Evolutionary conservation across 1,140 invertebrate species (phyloP).

Genomic region (Leptestheria dahalacensis): DNA sequence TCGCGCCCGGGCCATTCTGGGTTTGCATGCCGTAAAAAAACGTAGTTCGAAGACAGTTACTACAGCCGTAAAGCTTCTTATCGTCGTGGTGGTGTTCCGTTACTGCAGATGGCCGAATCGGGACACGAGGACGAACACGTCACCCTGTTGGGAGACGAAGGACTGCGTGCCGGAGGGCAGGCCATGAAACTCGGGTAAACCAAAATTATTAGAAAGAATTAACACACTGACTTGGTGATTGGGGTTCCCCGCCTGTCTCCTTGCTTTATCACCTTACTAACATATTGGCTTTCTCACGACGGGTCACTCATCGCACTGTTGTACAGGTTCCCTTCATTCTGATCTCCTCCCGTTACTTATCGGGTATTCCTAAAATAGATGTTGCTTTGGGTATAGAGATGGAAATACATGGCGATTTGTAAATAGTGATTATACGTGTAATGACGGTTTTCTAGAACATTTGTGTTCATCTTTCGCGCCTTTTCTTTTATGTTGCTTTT

Average conservation of each 20-base stretch:
- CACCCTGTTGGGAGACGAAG: conserved; percentile 84
- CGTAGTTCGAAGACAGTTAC: not conserved
- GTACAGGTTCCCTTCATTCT: not conserved
- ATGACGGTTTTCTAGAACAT: no score
- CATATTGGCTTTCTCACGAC: not conserved
- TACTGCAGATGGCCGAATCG: conserved; percentile 25
- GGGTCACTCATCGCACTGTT: not conserved
- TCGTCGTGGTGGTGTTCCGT: not conserved
- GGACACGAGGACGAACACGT: conserved; percentile 85
- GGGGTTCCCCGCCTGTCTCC: not conserved
- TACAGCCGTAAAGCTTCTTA: not conserved
- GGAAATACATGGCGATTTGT: no score
- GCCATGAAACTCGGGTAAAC: conserved; percentile 83
- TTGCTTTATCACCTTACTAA: conserved; percentile 2
- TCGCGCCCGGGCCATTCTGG: not conserved
- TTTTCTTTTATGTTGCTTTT: conserved; percentile 2
- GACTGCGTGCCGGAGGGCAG: conserved; percentile 75
- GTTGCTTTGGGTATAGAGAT: no score
- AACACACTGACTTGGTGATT: conserved; percentile 3
- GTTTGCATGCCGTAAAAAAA: not conserved
- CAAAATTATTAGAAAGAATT: not conserved
- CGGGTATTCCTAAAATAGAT: not conserved
- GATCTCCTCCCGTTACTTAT: not conserved
- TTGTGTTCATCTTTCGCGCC: no score
- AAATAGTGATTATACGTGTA: no score